These are phyloP conservation scores for Platichthys flesus DNA, from an alignment of 2,113 vertebrate genomes.

Conservation along the genomic window DNA sequence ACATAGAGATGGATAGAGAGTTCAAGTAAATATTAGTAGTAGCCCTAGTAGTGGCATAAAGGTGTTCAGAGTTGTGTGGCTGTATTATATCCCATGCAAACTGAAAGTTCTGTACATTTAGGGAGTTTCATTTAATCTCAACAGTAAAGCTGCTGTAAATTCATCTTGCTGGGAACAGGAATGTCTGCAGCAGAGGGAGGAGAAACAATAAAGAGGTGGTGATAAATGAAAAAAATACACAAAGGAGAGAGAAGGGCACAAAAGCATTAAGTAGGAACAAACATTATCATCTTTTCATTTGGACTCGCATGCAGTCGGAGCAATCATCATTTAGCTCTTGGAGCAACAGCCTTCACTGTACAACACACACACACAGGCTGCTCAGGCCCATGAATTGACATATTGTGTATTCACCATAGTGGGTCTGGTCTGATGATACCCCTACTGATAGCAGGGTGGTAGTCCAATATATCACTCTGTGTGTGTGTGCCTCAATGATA, in stretches of 20 bases:
- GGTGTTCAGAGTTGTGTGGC: too few species aligned
- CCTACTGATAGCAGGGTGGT: slow-evolving; percentile 43
- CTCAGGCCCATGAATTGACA: slow-evolving; percentile 20
- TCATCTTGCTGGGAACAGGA: neutral
- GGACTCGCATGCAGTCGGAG: slow-evolving; percentile 38
- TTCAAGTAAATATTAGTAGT: too few species aligned
- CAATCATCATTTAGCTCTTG: slow-evolving; percentile 32
- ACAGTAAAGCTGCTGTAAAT: neutral
- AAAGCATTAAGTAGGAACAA: slow-evolving; percentile 10
- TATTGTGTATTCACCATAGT: slow-evolving; percentile 45
- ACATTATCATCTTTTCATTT: slow-evolving; percentile 40
- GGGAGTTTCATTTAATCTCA: neutral
- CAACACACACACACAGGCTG: slow-evolving; percentile 14
- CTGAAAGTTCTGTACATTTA: too few species aligned
- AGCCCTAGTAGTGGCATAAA: too few species aligned
- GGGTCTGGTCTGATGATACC: slow-evolving; percentile 51
- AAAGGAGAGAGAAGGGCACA: slow-evolving; percentile 27
- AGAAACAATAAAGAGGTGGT: slow-evolving; percentile 5
- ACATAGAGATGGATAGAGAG: too few species aligned
- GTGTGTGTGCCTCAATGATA: slow-evolving; percentile 1
- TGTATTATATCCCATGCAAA: too few species aligned
- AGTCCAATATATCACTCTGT: slow-evolving; percentile 34
- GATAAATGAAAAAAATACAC: too few species aligned
- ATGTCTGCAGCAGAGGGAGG: neutral
- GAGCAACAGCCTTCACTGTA: slow-evolving; percentile 4